Conservation (phyloP, 1,140 invertebrate genomes). For the Eriosoma lanigerum region DNA sequence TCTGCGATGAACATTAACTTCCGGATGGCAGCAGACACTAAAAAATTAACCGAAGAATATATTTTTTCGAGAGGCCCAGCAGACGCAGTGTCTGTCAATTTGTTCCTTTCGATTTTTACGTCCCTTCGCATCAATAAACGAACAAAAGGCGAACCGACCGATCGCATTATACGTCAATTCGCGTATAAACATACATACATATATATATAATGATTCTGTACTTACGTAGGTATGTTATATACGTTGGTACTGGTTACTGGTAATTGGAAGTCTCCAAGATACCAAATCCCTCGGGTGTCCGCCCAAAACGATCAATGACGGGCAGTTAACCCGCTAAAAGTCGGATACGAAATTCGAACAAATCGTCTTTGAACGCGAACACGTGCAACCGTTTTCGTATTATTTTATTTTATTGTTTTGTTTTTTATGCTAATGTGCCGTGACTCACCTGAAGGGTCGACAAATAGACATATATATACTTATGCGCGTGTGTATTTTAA, state of each 20-base stretch:
- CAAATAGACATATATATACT: not conserved
- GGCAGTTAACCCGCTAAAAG: not conserved
- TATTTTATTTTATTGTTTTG: not conserved
- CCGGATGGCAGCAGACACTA: not conserved
- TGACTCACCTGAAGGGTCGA: conserved; percentile 46
- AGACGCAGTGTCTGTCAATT: not conserved
- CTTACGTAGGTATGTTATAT: not conserved
- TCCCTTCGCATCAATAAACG: not conserved
- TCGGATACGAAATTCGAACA: not conserved
- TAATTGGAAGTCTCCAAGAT: conserved; percentile 17
- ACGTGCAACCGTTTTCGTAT: conserved; percentile 40
- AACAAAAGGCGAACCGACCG: not conserved
- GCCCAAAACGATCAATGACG: not conserved
- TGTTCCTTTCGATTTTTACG: not conserved
- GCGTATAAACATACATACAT: not conserved
- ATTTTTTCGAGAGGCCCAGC: not conserved
- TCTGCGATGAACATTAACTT: not conserved
- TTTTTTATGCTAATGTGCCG: conserved; percentile 29
- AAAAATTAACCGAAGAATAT: conserved; percentile 14
- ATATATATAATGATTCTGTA: too few species aligned
- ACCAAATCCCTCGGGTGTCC: not conserved
- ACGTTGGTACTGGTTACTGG: not conserved
- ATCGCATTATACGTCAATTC: not conserved
- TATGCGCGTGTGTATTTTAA: not conserved
- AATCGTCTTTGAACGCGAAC: conserved; percentile 14